Conservation (phyloP, 2,113 vertebrate genomes). For the Eurystomus gularis region DNA sequence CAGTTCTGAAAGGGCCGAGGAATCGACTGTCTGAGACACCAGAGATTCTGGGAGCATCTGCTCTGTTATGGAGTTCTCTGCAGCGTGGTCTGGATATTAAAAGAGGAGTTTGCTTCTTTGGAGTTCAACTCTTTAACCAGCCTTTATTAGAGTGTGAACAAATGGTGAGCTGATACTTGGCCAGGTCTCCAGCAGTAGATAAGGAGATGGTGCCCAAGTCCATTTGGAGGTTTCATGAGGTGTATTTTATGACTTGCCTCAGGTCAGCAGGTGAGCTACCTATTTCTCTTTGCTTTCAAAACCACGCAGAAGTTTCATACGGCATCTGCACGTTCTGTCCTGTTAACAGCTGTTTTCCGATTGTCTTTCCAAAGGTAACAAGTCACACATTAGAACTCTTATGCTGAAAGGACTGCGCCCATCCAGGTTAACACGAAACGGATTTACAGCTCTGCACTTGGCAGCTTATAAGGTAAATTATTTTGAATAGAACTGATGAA, state of each 20-base stretch:
- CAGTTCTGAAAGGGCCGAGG: accelerated
- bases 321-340: background rate
- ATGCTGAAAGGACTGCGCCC: constrained; percentile 93
- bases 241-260: background rate
- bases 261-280: background rate
- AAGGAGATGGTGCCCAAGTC: background rate
- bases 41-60: background rate
- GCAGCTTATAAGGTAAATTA: constrained; percentile 86
- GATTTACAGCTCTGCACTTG: constrained; percentile 92
- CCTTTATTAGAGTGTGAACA: background rate
- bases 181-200: accelerated
- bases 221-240: background rate
- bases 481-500: background rate
- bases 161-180: accelerated
- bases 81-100: background rate
- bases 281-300: background rate
- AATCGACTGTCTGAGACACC: background rate
- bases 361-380: constrained; percentile 80
- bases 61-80: background rate
- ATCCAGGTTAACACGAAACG: constrained; percentile 88
- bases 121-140: background rate
- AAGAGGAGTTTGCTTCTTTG: background rate
- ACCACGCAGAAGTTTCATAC: background rate
- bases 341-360: background rate
- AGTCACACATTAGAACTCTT: constrained; percentile 84